These are phyloP conservation scores for Pseudotriccus pelzelni DNA, from an alignment of 2,797 vertebrate genomes.

Conservation along the genomic window DNA sequence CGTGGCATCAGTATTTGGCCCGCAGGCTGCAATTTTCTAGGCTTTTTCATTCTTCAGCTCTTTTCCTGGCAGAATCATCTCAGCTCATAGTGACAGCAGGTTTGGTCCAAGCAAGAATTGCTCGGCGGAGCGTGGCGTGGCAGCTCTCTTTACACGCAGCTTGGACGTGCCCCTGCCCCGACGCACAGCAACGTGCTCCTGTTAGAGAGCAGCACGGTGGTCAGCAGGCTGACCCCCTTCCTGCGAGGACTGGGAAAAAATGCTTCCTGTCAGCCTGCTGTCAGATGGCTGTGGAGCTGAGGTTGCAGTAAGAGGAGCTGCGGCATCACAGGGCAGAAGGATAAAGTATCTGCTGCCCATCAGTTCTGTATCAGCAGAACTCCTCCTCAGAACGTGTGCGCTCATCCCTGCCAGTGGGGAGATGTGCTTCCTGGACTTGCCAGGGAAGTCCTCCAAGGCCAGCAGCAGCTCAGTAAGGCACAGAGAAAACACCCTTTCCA, in stretches of 20 bases:
- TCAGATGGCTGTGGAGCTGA: background rate
- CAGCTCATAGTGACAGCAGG: background rate
- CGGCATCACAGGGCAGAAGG: background rate
- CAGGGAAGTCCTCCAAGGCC: background rate
- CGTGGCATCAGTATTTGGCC: background rate
- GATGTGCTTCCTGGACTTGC: background rate
- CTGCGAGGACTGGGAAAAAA: background rate
- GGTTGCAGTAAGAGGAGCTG: constrained; percentile 15
- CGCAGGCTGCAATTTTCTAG: background rate
- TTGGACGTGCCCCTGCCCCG: background rate
- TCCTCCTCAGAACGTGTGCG: background rate
- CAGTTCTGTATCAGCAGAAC: background rate
- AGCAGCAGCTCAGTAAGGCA: background rate
- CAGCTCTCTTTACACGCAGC: background rate
- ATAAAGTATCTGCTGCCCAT: background rate
- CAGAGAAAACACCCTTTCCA: background rate
- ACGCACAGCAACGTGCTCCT: background rate
- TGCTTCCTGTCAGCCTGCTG: background rate
- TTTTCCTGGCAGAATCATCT: background rate
- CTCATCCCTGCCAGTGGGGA: background rate
- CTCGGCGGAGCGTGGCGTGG: background rate
- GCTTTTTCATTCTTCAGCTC: background rate
- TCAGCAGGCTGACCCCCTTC: background rate
- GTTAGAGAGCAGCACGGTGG: background rate
- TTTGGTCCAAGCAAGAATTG: background rate